Base-by-base conservation (phyloP, 1,140 invertebrate genomes). In the Drosophila saltans region DNA sequence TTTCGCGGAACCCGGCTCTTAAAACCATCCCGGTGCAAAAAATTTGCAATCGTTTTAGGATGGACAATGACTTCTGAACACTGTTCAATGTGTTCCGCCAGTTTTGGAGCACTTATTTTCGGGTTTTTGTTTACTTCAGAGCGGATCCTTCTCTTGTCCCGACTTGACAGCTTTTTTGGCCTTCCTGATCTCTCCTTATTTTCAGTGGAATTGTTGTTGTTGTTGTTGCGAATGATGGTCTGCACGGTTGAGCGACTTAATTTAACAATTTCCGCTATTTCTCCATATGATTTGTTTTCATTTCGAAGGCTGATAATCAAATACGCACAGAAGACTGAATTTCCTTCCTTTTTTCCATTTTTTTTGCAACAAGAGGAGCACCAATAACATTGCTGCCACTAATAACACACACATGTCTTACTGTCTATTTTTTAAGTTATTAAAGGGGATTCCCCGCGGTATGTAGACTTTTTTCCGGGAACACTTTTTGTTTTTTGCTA, bases 401-500 rank as follows among this genome's bases (percentile, higher is more conserved):
- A 48, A 48, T 48, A 48, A 48, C 9, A 24, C 16, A 48, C 16
- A 24, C 16, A 48, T 6, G 4, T 48, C 24, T 24, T 48, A 24
- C 5, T 48, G 21, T 24, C 16, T 8, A 24, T 48, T 48, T 48
- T 48, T 48, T 48, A 16, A 48, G 45, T 21, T 48, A 48, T 48
- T 48, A 48, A 24, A 48, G 45, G n/a, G 43, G 6, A 45, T 21
- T 21, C 4, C n/a, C 43, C 43, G 43, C 43, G 21, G 43, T 45
- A 45, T 45, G n/a, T 45, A 45, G 16, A 45, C 43, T 45, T 45
- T 45, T 45, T 45, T 45, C 43, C 16, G n/a, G 43, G n/a, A 21
- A 48, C 45, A 24, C 8, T 48, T 48, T 48, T 48, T 24, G 45
- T 48, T 24, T 48, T 48, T 48, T 24, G 45, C 21, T 24, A 24